phyloP scores from a whole-genome alignment of 2,797 vertebrate genomes.

The Percopsis omiscomaycus region DNA sequence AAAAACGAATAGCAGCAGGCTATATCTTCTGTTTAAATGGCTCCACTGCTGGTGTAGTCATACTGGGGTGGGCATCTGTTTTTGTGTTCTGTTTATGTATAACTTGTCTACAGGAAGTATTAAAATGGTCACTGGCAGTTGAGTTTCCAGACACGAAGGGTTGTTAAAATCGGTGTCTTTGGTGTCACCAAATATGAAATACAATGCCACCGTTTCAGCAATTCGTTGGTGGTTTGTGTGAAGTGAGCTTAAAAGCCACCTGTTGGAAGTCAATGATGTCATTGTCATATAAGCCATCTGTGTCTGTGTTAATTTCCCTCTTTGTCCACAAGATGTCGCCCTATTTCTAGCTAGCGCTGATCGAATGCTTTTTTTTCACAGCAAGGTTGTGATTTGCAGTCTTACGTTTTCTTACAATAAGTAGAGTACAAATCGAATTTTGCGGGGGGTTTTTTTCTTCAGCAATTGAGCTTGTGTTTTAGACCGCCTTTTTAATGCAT shows the following conservation, averaged over 20 bases:
- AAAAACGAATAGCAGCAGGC: neutral
- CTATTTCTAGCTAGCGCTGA: conserved; percentile 35
- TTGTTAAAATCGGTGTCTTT: conserved; percentile 29
- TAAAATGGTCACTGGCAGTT: conserved; percentile 48
- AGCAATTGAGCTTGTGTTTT: no score
- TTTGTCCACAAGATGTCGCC: conserved; percentile 73
- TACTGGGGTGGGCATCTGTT: conserved; percentile 36
- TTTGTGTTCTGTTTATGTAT: conserved; percentile 44
- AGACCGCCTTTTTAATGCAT: no score
- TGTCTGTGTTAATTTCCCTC: conserved; percentile 24
- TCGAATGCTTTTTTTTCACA: no score
- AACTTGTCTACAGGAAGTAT: conserved; percentile 51
- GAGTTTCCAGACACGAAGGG: conserved; percentile 48
- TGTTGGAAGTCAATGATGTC: conserved; percentile 43
- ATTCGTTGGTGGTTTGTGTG: conserved; percentile 34
- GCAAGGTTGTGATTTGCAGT: no score
- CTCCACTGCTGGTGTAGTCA: conserved; percentile 20
- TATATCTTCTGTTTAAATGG: conserved; percentile 4
- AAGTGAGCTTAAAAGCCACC: conserved; percentile 37
- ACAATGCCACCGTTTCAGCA: conserved; percentile 43
- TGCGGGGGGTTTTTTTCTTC: no score
- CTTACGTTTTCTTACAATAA: no score
- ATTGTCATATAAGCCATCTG: conserved; percentile 18
- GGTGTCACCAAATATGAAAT: conserved; percentile 36
- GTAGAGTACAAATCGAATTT: no score